These are phyloP conservation scores for Wiebesia pumilae DNA, from an alignment of 1,140 invertebrate species.

Conservation along the genomic window DNA sequence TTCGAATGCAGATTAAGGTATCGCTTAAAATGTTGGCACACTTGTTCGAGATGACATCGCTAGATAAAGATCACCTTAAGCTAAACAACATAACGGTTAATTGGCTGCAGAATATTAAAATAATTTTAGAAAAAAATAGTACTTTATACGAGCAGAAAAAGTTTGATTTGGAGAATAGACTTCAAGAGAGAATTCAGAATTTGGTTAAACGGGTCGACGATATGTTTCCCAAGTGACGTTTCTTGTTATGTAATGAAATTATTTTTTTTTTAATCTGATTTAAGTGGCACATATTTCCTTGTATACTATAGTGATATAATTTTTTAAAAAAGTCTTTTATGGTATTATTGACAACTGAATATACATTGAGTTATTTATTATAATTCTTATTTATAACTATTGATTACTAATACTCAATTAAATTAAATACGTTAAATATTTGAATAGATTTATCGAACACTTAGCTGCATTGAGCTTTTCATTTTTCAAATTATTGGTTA, in stretches of 20 bases:
- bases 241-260: slow-evolving; percentile 5
- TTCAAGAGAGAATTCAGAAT: slow-evolving; percentile 81
- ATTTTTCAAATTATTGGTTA: too few relatives aligned
- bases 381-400: too few relatives aligned
- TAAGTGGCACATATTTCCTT: neutral
- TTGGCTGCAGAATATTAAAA: slow-evolving; percentile 83
- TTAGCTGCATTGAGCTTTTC: too few relatives aligned
- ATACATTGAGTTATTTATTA: too few relatives aligned
- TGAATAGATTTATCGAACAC: too few relatives aligned
- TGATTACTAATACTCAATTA: too few relatives aligned
- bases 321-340: too few relatives aligned
- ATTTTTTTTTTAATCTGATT: neutral
- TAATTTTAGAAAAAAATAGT: slow-evolving; percentile 83
- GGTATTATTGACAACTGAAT: too few relatives aligned
- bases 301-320: too few relatives aligned
- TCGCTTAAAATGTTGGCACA: slow-evolving; percentile 79
- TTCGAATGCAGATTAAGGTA: slow-evolving; percentile 79
- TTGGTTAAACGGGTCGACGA: slow-evolving; percentile 82
- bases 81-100: slow-evolving; percentile 81
- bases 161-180: slow-evolving; percentile 85
- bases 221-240: slow-evolving; percentile 78
- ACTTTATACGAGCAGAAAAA: slow-evolving; percentile 86
- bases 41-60: slow-evolving; percentile 81
- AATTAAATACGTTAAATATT: too few relatives aligned
- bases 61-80: slow-evolving; percentile 80